Conservation (phyloP, 2,888 invertebrate species). For the Crematogaster levior region DNA sequence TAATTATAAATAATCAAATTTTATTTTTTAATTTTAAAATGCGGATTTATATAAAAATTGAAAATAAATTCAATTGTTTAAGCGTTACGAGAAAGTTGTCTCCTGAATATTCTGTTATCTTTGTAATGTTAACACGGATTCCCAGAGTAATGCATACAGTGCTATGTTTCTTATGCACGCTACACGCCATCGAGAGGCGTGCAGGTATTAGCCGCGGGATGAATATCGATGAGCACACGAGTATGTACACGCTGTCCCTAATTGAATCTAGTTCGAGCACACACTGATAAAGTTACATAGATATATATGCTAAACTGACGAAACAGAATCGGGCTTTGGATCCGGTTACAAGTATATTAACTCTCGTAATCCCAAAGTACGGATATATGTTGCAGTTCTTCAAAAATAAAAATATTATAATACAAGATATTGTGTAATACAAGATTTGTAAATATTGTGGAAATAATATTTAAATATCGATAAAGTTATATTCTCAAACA, state of each 20-base stretch:
- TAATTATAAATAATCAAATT: background rate
- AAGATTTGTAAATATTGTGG: background rate
- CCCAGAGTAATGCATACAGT: constrained; percentile 42
- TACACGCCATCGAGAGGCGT: constrained; percentile 53
- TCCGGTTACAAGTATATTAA: constrained; percentile 36
- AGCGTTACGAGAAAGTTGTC: background rate
- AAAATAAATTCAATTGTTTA: constrained; percentile 6
- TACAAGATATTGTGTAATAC: background rate
- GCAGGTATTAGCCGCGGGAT: constrained; percentile 56
- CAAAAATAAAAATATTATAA: background rate
- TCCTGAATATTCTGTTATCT: constrained; percentile 30
- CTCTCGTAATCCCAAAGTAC: constrained; percentile 24
- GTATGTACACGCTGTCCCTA: constrained; percentile 51
- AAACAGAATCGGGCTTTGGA: constrained; percentile 21
- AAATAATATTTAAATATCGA: background rate
- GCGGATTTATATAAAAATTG: background rate
- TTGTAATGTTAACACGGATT: constrained; percentile 55
- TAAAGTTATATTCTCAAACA: background rate
- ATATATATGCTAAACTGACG: constrained; percentile 28
- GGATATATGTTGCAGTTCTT: too few species aligned
- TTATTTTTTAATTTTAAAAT: background rate
- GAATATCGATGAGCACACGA: constrained; percentile 57
- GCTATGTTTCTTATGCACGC: constrained; percentile 55
- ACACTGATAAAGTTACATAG: constrained; percentile 41
- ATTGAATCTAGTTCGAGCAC: constrained; percentile 53